These are phyloP conservation scores for Trichogramma dendrolimi DNA, from an alignment of 2,888 invertebrate species.

Conservation along the genomic window DNA sequence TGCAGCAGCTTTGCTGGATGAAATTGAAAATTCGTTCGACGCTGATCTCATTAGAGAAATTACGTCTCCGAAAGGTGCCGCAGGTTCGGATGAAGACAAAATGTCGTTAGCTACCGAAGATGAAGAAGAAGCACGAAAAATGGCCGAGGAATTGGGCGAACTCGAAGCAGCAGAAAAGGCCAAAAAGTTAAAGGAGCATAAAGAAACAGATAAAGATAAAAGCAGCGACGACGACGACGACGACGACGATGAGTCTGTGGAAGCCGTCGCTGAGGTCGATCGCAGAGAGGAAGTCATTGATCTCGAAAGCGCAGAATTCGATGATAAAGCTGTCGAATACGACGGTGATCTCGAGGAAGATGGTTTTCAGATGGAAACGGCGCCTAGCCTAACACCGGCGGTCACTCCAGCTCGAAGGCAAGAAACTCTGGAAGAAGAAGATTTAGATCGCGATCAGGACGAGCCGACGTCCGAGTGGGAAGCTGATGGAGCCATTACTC, in stretches of 20 bases:
- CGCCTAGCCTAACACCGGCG: neutral
- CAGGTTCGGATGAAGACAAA: neutral
- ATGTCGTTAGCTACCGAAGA: neutral
- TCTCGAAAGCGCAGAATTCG: slow-evolving; percentile 21
- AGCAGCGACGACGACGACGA: slow-evolving; percentile 10
- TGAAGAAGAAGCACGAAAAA: neutral
- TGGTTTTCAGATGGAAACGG: slow-evolving; percentile 16
- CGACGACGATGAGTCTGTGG: slow-evolving; percentile 12
- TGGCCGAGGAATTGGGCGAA: neutral
- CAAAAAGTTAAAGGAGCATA: neutral
- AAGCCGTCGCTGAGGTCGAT: neutral
- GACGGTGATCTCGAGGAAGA: slow-evolving; percentile 17
- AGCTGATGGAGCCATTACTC: slow-evolving; percentile 48
- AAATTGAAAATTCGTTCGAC: slow-evolving; percentile 23
- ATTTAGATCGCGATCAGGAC: too few species aligned
- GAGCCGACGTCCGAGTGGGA: slow-evolving; percentile 40
- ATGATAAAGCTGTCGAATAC: slow-evolving; percentile 10
- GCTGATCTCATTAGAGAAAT: slow-evolving; percentile 18
- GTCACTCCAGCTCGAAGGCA: neutral
- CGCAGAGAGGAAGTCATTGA: slow-evolving; percentile 15
- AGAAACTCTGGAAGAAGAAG: neutral
- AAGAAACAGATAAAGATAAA: neutral
- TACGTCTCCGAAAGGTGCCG: neutral
- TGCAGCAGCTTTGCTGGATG: slow-evolving; percentile 7
- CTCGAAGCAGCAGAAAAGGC: neutral